Percentiles rank a stretch among this genome's conserved stretches.
Conservation (phyloP, 2,113 vertebrate genomes). For the Odocoileus hemionus region DNA sequence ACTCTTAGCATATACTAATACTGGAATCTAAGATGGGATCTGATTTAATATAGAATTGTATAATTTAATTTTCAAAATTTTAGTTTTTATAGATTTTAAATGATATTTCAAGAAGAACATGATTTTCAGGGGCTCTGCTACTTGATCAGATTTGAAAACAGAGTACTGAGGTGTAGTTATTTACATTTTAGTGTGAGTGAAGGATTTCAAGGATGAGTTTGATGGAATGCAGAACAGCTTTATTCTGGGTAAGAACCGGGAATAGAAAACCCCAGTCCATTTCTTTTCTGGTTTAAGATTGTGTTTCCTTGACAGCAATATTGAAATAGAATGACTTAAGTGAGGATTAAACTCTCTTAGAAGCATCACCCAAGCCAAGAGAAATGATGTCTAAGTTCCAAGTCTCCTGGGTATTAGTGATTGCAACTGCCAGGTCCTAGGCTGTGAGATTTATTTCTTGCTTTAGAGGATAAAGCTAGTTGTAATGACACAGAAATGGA, state of each 20-base stretch:
- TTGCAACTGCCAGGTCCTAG: background rate
- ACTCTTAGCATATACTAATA: background rate
- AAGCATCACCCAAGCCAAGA: background rate
- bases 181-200: constrained; percentile 6
- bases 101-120: background rate
- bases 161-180: background rate
- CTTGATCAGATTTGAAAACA: background rate
- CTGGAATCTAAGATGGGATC: background rate
- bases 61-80: background rate
- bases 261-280: background rate
- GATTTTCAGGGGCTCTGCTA: background rate
- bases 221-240: constrained; percentile 6
- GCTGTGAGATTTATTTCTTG: constrained; percentile 24
- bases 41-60: background rate
- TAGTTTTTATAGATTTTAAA: constrained; percentile 20
- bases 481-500: constrained; percentile 20
- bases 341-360: constrained; percentile 5
- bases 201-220: background rate
- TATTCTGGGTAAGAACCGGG: background rate
- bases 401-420: background rate
- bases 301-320: constrained; percentile 18
- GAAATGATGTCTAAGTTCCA: background rate
- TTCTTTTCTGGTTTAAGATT: background rate
- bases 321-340: background rate
- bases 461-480: constrained; percentile 15